Evolutionary conservation across 2,113 vertebrate species (phyloP), one percentile per base, ranked within the genome.

Genomic region (Zosterops japonicus): DNA sequence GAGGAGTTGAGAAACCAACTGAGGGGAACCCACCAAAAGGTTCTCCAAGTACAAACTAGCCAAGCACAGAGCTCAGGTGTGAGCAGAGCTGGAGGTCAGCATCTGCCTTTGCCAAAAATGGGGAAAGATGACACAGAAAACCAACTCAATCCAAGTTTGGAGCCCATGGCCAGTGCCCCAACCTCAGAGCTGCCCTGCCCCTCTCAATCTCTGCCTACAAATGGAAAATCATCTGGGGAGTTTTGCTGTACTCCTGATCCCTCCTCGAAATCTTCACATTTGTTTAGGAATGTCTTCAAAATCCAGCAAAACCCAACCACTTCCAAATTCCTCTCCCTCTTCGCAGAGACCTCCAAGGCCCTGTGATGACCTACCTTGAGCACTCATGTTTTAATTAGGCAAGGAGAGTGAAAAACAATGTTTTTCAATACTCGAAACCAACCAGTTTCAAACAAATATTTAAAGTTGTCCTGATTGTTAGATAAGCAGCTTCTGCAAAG

Each of bases 401-500:
- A 61, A 87, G 49, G 16, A 47, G 3, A 4, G 15, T 14, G 14
- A 23, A 88, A 78, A 64, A 0, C 35, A 70, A 33, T 42, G n/a
- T 33, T 95, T 53, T 86, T 91, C 75, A 77, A 68, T n/a, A 60
- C 68, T 86, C 86, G 53, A 92, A 90, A 71, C n/a, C 68, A 78
- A 75, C 6, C n/a, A 25, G 28, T 18, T 86, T 60, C 87, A 77
- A 77, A 81, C 57, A 95, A 93, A 92, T 84, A 94, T 90, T 93
- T 81, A 15, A 94, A 86, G 60, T n/a, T 81, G 35, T 11, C 42
- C 64, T 83, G 64, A 81, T 42, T 60, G 44, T 92, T 78, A 86
- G 72, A 92, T 83, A 56, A 96, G 64, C 83, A 93, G 83, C 47
- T 81, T 86, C 93, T 83, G 41, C 79, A 70, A 31, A 87, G 80